Evolutionary conservation across 1,140 invertebrate genomes (phyloP).

Genomic region (Ganaspis sp.): DNA sequence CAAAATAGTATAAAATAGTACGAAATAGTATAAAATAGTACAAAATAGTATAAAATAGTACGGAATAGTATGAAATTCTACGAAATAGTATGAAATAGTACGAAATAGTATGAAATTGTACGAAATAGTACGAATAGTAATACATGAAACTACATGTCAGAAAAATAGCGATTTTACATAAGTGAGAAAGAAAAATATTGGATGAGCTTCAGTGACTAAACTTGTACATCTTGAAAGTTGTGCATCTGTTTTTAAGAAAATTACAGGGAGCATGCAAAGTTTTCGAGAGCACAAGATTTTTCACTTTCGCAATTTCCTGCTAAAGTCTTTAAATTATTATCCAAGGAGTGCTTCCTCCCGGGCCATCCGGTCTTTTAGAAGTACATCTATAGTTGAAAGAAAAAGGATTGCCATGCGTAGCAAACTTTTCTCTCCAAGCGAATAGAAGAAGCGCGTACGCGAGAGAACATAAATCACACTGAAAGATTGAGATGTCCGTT

Average conservation of each 20-base stretch:
- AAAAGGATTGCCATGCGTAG: background rate
- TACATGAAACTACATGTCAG: no score
- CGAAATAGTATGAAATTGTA: no score
- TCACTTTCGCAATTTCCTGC: background rate
- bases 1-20: no score
- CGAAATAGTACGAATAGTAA: no score
- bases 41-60: no score
- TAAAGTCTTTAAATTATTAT: conserved; percentile 14
- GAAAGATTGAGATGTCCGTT: conserved; percentile 48
- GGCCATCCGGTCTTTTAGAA: background rate
- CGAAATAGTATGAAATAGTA: no score
- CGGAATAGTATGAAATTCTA: no score
- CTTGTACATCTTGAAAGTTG: no score
- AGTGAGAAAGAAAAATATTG: no score
- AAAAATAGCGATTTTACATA: no score
- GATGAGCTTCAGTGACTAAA: no score
- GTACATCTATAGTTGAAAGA: background rate
- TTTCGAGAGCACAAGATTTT: conserved; percentile 5
- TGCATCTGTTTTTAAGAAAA: background rate
- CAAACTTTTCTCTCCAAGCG: background rate
- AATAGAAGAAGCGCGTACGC: background rate
- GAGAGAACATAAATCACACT: conserved; percentile 43
- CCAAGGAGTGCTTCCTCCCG: background rate
- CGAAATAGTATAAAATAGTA: no score
- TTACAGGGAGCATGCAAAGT: background rate